Conservation (phyloP, 2,113 vertebrate species). For the Heptranchias perlo region DNA sequence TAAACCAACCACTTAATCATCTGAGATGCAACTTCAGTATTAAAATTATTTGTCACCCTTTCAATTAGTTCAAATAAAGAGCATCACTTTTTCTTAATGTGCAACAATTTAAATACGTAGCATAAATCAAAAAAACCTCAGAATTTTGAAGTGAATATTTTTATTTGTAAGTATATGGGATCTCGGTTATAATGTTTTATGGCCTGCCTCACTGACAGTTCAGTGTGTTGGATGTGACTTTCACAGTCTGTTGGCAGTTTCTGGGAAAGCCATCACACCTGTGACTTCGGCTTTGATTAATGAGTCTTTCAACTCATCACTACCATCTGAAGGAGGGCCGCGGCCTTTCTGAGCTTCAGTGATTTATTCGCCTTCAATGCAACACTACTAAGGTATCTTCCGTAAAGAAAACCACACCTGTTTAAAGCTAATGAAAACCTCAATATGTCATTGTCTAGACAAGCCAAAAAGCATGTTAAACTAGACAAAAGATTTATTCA, state of each 20-base stretch:
- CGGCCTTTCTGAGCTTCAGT: slow-evolving; percentile 85
- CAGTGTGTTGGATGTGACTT: slow-evolving; percentile 87
- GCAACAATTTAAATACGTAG: not conserved
- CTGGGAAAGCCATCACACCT: slow-evolving; percentile 93
- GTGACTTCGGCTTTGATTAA: slow-evolving; percentile 92
- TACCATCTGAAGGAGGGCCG: slow-evolving; percentile 78
- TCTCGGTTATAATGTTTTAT: slow-evolving; percentile 52
- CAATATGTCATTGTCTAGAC: slow-evolving; percentile 79
- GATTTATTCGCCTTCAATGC: slow-evolving; percentile 77
- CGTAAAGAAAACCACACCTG: slow-evolving; percentile 70
- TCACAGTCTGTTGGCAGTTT: slow-evolving; percentile 93
- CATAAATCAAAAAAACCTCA: not conserved
- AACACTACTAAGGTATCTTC: slow-evolving; percentile 66
- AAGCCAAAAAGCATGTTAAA: slow-evolving; percentile 76
- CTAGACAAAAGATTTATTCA: slow-evolving; percentile 84
- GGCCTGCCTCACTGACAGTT: slow-evolving; percentile 69
- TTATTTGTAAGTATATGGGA: not conserved
- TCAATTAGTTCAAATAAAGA: slow-evolving; percentile 12
- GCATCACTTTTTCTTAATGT: not conserved
- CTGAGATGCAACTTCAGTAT: slow-evolving; percentile 5
- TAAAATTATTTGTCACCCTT: slow-evolving; percentile 2
- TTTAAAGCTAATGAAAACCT: slow-evolving; percentile 83
- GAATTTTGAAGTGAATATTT: not conserved
- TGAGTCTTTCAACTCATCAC: slow-evolving; percentile 88
- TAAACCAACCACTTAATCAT: slow-evolving; percentile 35